Evolutionary conservation across 2,113 vertebrate species (phyloP).

Genomic region (Cheirogaleus medius): DNA sequence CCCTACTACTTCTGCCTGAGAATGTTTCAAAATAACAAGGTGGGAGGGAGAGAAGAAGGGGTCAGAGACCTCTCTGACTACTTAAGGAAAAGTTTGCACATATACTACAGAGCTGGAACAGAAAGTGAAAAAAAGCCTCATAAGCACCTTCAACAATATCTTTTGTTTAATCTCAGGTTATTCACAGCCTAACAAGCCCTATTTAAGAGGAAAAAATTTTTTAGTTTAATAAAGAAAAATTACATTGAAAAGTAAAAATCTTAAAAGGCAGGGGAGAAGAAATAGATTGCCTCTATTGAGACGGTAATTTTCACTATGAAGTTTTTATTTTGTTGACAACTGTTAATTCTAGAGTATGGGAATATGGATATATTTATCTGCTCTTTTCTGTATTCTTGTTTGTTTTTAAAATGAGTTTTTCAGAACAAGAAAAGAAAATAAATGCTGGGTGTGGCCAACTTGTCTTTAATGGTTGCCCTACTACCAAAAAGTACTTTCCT

Average conservation of each 20-base stretch:
- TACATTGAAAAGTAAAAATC: conserved; percentile 4
- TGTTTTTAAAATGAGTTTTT: not conserved
- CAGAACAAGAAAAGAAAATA: conserved; percentile 38
- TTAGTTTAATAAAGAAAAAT: not conserved
- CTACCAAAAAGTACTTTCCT: not conserved
- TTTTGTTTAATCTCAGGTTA: not conserved
- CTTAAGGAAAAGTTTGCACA: not conserved
- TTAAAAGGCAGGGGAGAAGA: not conserved
- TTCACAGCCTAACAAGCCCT: not conserved
- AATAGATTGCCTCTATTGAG: not conserved
- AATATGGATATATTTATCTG: not conserved
- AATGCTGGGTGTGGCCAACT: not conserved
- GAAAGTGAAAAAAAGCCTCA: not conserved
- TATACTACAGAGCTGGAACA: not conserved
- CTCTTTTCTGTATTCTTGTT: not conserved
- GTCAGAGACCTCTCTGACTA: not conserved
- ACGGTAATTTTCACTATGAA: not conserved
- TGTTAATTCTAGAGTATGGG: not conserved
- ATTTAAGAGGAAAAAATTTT: not conserved
- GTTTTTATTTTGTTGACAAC: conserved; percentile 37
- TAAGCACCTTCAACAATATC: conserved; percentile 1
- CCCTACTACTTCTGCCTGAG: not conserved
- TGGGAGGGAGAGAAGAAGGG: too few species aligned
- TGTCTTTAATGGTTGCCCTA: not conserved
- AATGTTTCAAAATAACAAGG: conserved; percentile 29